Conservation (phyloP, 2,797 vertebrate species). For the Tragelaphus eurycerus region DNA sequence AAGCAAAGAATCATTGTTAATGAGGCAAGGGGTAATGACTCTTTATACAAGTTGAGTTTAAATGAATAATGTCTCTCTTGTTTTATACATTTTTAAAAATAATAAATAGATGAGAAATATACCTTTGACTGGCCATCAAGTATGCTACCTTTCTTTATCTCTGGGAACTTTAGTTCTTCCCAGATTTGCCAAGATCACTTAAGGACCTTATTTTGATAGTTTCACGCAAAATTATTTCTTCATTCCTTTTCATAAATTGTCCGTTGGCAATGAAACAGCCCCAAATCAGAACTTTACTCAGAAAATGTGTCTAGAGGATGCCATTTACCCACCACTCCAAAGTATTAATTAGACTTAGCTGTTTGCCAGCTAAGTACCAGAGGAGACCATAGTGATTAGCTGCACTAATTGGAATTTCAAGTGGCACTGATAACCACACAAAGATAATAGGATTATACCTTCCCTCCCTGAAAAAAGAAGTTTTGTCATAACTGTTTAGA, state of each 20-base stretch:
- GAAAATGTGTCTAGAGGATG: slow-evolving; percentile 63
- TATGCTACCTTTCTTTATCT: background rate
- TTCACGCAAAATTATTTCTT: slow-evolving; percentile 11
- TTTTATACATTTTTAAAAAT: slow-evolving; percentile 17
- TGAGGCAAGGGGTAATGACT: slow-evolving; percentile 40
- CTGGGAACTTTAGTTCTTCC: background rate
- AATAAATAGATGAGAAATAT: slow-evolving; percentile 32
- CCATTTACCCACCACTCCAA: slow-evolving; percentile 65
- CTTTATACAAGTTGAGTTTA: slow-evolving; percentile 35
- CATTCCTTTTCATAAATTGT: slow-evolving; percentile 40
- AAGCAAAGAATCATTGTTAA: slow-evolving; percentile 56
- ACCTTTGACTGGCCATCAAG: background rate
- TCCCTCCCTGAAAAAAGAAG: slow-evolving; percentile 42
- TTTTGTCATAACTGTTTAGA: slow-evolving; percentile 64
- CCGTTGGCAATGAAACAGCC: slow-evolving; percentile 37
- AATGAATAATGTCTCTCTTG: slow-evolving; percentile 24
- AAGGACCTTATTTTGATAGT: slow-evolving; percentile 40
- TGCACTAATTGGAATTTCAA: slow-evolving; percentile 76
- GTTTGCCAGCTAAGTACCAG: slow-evolving; percentile 68
- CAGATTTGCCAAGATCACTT: background rate
- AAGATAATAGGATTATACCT: slow-evolving; percentile 75
- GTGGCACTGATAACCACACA: slow-evolving; percentile 69
- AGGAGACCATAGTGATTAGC: slow-evolving; percentile 68
- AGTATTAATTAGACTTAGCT: slow-evolving; percentile 75
- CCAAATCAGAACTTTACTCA: slow-evolving; percentile 66